Evolutionary conservation across 2,888 invertebrate species (phyloP).

Genomic region (Notocelia uddmanniana): DNA sequence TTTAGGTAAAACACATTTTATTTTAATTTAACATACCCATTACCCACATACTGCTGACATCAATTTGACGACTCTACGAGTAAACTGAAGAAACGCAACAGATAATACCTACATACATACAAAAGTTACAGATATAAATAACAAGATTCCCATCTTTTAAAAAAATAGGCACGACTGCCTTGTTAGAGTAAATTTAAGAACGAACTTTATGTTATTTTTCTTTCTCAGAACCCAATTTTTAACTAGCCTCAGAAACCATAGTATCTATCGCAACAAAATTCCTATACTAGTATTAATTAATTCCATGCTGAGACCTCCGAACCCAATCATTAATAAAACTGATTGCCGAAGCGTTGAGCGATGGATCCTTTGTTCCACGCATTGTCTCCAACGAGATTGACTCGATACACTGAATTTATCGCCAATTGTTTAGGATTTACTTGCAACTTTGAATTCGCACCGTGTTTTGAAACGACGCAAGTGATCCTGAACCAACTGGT

Average conservation of each 20-base stretch:
- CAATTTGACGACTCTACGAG: not conserved
- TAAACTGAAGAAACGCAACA: too few relatives aligned
- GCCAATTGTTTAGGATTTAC: conserved; percentile 56
- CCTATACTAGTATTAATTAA: conserved; percentile 30
- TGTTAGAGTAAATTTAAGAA: not conserved
- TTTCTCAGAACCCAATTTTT: not conserved
- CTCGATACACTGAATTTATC: conserved; percentile 54
- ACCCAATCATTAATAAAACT: conserved; percentile 38
- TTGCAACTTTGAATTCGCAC: conserved; percentile 30
- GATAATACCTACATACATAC: too few relatives aligned
- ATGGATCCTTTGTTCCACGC: conserved; percentile 38
- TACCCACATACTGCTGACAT: not conserved
- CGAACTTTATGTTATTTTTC: not conserved
- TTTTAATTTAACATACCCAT: not conserved
- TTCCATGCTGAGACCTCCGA: conserved; percentile 35
- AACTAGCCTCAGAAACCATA: not conserved
- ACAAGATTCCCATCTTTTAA: not conserved
- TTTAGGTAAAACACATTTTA: not conserved
- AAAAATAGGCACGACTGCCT: not conserved
- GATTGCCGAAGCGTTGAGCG: conserved; percentile 42
- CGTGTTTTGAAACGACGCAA: conserved; percentile 4
- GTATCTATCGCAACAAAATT: conserved; percentile 6
- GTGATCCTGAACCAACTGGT: not conserved
- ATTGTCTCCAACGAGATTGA: conserved; percentile 38
- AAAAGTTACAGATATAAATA: too few relatives aligned